Evolutionary conservation across 1,140 invertebrate species (phyloP), one percentile per base, ranked within the genome.

Genomic region (Papilio dardanus): DNA sequence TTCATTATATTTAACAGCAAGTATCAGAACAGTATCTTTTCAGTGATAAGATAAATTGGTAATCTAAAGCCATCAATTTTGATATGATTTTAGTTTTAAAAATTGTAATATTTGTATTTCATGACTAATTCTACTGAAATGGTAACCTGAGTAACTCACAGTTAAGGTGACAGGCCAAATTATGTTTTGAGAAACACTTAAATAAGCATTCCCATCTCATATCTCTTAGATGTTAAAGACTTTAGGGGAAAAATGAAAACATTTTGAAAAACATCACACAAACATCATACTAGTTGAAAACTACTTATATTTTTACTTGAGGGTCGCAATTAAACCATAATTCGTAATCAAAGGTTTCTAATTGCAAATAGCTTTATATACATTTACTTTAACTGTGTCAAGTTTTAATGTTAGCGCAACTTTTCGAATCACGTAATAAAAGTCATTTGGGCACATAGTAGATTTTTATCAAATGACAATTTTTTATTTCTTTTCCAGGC

Each of bases 401-500:
- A n/a, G n/a, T n/a, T n/a, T n/a, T n/a, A n/a, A n/a, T n/a, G n/a
- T n/a, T n/a, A n/a, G n/a, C n/a, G n/a, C n/a, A n/a, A n/a, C n/a
- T n/a, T n/a, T n/a, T n/a, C n/a, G n/a, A n/a, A n/a, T n/a, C n/a
- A n/a, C n/a, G n/a, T n/a, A n/a, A n/a, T n/a, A n/a, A n/a, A n/a
- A n/a, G n/a, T n/a, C n/a, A n/a, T n/a, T n/a, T n/a, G n/a, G n/a
- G n/a, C n/a, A n/a, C n/a, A n/a, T n/a, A n/a, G n/a, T n/a, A n/a
- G n/a, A n/a, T n/a, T n/a, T n/a, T n/a, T n/a, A n/a, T n/a, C n/a
- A n/a, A 35, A 16, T 33, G 40, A 71, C 2, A 12, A 76, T 71
- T 73, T n/a, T 71, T 77, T 73, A 67, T 40, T 71, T 76, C 31
- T n/a, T n/a, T n/a, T n/a, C 46, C 81, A 92, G 90, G 98, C 77